Evolutionary conservation across 2,888 invertebrate genomes (phyloP).

Genomic region (Spicauda simplicius): DNA sequence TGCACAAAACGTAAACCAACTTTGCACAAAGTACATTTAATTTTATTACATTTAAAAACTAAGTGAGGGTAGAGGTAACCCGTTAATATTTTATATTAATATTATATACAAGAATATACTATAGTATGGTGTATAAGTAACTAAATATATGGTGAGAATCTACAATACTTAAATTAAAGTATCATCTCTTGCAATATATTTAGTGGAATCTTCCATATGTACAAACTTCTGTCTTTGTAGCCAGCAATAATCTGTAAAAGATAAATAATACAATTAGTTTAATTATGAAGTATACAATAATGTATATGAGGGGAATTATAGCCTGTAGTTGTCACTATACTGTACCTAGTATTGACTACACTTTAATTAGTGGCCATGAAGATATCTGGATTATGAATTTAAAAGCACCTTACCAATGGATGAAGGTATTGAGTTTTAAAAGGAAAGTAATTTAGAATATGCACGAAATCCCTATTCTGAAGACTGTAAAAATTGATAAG

Average conservation of each 20-base stretch:
- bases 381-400: no score
- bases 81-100: slow-evolving; percentile 21
- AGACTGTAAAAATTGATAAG: no score
- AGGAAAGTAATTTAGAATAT: no score
- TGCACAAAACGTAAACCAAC: slow-evolving; percentile 31
- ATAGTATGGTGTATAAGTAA: slow-evolving; percentile 8
- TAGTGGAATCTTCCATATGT: slow-evolving; percentile 87
- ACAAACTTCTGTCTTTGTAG: slow-evolving; percentile 87
- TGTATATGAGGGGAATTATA: no score
- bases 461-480: no score
- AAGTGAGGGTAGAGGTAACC: slow-evolving; percentile 25
- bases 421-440: no score
- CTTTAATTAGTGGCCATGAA: no score
- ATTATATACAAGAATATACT: slow-evolving; percentile 23
- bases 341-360: no score
- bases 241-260: slow-evolving; percentile 87
- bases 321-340: no score
- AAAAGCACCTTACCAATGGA: no score
- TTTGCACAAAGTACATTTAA: slow-evolving; percentile 19
- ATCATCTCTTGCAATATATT: slow-evolving; percentile 78
- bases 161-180: slow-evolving; percentile 62
- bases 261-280: slow-evolving; percentile 32
- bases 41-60: slow-evolving; percentile 10
- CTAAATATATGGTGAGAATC: slow-evolving; percentile 45
- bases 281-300: no score